Conservation (phyloP, 2,113 vertebrate species). For the Chaenocephalus aceratus region DNA sequence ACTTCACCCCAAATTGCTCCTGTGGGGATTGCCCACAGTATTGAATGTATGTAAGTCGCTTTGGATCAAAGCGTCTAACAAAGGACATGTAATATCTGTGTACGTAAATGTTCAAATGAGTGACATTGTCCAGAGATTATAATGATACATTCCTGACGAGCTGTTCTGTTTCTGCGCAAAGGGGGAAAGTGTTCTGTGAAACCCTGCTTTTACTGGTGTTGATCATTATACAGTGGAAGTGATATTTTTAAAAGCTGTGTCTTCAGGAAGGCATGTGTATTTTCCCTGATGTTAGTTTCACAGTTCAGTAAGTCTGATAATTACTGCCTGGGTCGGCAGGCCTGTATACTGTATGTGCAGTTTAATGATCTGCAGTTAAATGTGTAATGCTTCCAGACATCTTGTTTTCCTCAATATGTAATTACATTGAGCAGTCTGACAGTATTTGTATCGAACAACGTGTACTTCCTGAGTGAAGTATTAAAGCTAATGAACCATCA, state of each 20-base stretch:
- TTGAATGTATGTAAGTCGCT: too few species aligned
- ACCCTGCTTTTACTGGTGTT: background rate
- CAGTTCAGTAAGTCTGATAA: background rate
- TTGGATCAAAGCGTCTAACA: too few species aligned
- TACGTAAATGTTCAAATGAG: background rate
- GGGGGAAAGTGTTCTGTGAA: background rate
- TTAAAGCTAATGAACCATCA: slow-evolving; percentile 20
- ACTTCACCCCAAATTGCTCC: too few species aligned
- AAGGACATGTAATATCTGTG: too few species aligned
- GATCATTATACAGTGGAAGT: background rate
- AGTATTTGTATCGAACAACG: slow-evolving; percentile 4
- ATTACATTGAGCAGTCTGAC: background rate
- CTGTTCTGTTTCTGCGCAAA: background rate
- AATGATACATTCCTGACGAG: background rate
- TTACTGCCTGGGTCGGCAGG: too few species aligned
- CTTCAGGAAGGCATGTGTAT: background rate
- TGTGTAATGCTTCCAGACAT: background rate
- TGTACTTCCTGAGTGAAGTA: background rate
- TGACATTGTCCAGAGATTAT: too few species aligned
- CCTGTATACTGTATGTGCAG: too few species aligned
- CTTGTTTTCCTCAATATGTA: background rate
- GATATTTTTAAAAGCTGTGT: background rate
- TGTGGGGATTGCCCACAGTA: too few species aligned
- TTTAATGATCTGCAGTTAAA: slow-evolving; percentile 4
- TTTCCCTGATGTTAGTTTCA: background rate